Conservation (phyloP, 2,797 vertebrate species). For the Melanotaenia parkinsoni region DNA sequence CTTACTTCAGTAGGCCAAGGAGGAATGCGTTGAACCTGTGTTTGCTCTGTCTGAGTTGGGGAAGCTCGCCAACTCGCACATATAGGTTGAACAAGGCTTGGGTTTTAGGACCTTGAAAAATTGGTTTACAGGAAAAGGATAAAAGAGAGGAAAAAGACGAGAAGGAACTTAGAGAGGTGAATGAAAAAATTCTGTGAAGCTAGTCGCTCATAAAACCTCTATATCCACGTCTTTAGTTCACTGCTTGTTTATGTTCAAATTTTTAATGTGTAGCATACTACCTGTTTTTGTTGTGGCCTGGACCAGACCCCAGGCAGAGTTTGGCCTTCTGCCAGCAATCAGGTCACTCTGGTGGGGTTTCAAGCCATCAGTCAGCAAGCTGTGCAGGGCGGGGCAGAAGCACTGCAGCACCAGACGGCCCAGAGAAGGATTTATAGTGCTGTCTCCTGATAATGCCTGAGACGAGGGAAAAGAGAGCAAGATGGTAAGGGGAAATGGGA, state of each 20-base stretch:
- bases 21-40: slow-evolving; percentile 95
- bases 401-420: slow-evolving; percentile 92
- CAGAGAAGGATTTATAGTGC: slow-evolving; percentile 91
- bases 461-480: slow-evolving; percentile 20
- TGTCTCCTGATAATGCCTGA: slow-evolving; percentile 95
- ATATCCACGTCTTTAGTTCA: slow-evolving; percentile 52
- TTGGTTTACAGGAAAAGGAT: not conserved
- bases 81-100: slow-evolving; percentile 86
- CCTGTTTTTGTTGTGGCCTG: slow-evolving; percentile 92
- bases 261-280: slow-evolving; percentile 53
- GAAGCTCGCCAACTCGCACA: slow-evolving; percentile 84
- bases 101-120: slow-evolving; percentile 78
- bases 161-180: slow-evolving; percentile 16
- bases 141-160: slow-evolving; percentile 6
- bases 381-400: slow-evolving; percentile 90
- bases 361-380: slow-evolving; percentile 90
- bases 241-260: not conserved
- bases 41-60: slow-evolving; percentile 87
- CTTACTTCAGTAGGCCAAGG: slow-evolving; percentile 95
- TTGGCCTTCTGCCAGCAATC: slow-evolving; percentile 91
- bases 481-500: slow-evolving; percentile 24
- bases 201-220: slow-evolving; percentile 46
- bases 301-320: slow-evolving; percentile 92
- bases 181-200: slow-evolving; percentile 41
- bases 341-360: slow-evolving; percentile 96